Evolutionary conservation across 2,113 vertebrate genomes (phyloP), one percentile per base, ranked within the genome.

Genomic region (Rafetus swinhoei): DNA sequence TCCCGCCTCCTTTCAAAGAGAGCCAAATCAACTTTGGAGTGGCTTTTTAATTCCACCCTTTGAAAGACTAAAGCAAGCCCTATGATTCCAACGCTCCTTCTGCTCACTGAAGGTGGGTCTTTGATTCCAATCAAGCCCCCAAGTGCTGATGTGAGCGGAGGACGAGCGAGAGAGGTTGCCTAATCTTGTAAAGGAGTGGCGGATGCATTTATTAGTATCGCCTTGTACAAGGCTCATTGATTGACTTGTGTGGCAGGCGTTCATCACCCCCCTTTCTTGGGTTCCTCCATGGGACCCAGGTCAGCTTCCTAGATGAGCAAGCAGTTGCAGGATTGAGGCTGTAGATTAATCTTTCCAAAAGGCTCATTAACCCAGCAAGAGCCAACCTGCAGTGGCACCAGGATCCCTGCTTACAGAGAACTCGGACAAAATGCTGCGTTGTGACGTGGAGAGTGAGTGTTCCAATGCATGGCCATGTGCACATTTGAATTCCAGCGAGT

Each of bases 301-400:
- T 50, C 39, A 77, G 13, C 74, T 50, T 25, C 74, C 39, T 45
- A 50, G 4, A 22, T 18, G 57, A 1, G 54, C 2, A 0, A 1
- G 13, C 2, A 2, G 0, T 0, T 4, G 1, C 1, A 74, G 52
- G 54, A 0, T 0, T 1, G 79, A 52, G 39, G 3, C 29, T 0
- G 0, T 24, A 5, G 3, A 0, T 21, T 6, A 6, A 32, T 1
- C 25, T 15, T 77, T 69, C 10, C 1, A 2, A 62, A 54, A 2
- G 4, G 0, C 0, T 1, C 1, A 19, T 24, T 62, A 27, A 10
- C 4, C 57, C 0, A 6, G 27, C 19, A 72, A 3, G 15, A 57
- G 1, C 6, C 19, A 77, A 22, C 35, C 21, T 14, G 74, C 45
- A 25, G 39, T 50, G 39, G 6, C 39, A 77, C 22, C 21, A 14